Conservation (phyloP, 1,140 invertebrate genomes). For the Philopotamus ludificatus region DNA sequence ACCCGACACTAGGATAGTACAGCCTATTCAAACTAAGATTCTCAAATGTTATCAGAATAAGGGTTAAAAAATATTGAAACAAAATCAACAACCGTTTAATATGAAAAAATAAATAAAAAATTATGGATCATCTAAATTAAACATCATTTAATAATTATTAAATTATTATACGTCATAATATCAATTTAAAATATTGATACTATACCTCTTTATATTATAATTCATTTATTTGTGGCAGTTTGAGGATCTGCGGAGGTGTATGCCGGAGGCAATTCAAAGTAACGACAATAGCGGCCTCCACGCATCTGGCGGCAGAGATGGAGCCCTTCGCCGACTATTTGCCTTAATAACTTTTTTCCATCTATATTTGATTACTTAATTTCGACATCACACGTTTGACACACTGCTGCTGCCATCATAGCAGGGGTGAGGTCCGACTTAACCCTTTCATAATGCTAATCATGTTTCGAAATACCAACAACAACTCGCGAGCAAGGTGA, state of each 20-base stretch:
- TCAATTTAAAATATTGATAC: no score
- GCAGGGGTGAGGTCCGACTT: background rate
- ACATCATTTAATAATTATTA: no score
- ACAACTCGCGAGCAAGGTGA: no score
- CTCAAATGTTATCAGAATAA: no score
- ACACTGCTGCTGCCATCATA: background rate
- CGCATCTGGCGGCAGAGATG: constrained; percentile 38
- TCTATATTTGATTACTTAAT: constrained; percentile 41
- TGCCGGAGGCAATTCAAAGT: constrained; percentile 38
- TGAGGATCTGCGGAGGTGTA: constrained; percentile 10
- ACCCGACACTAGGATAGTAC: constrained; percentile 5
- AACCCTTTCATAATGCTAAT: no score
- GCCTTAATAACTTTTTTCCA: constrained; percentile 41
- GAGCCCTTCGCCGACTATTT: constrained; percentile 26
- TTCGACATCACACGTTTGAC: constrained; percentile 18
- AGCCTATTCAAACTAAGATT: background rate
- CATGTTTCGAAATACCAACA: no score
- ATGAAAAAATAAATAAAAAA: no score
- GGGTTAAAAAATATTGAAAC: no score
- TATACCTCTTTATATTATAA: no score
- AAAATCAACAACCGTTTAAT: no score
- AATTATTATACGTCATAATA: no score
- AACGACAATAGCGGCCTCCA: constrained; percentile 37
- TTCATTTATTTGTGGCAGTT: background rate
- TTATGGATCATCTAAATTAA: no score